Evolutionary conservation across 2,888 invertebrate species (phyloP).

Genomic region (Drosophila yooni): DNA sequence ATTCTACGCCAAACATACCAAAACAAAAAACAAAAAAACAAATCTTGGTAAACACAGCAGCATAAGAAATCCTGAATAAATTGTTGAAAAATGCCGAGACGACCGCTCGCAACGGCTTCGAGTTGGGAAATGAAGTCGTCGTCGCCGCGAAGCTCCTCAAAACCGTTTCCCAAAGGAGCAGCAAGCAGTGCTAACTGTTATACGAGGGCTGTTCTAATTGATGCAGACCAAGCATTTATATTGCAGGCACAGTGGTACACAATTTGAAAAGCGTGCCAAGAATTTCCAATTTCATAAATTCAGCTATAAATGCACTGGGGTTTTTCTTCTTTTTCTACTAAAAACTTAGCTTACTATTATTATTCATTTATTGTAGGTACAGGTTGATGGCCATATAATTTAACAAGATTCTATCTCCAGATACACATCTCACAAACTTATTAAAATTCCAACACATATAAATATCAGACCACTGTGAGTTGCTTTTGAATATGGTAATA

Average conservation of each 20-base stretch:
- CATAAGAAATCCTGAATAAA: conserved; percentile 1
- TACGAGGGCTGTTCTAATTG: conserved; percentile 24
- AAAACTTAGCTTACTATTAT: neutral
- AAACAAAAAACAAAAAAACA: conserved; percentile 3
- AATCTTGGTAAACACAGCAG: neutral
- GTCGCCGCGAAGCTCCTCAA: conserved; percentile 3
- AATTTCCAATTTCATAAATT: neutral
- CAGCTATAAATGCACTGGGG: neutral
- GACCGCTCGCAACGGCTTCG: conserved; percentile 52
- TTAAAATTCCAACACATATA: neutral
- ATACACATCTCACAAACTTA: neutral
- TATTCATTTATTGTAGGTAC: neutral
- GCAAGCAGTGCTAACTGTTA: conserved; percentile 49
- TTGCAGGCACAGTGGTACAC: conserved; percentile 9
- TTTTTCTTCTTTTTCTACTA: neutral
- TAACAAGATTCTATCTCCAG: neutral
- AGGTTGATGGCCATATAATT: neutral
- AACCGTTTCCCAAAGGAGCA: conserved; percentile 6
- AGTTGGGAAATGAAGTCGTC: conserved; percentile 41
- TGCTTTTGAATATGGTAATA: conserved; percentile 3
- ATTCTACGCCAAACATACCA: conserved; percentile 33
- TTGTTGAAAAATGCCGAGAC: conserved; percentile 6
- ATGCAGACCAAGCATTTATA: neutral
- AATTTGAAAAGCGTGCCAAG: neutral
- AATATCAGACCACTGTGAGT: conserved; percentile 1